Conservation (phyloP, 1,140 invertebrate genomes). For the Drosophila virilis region DNA sequence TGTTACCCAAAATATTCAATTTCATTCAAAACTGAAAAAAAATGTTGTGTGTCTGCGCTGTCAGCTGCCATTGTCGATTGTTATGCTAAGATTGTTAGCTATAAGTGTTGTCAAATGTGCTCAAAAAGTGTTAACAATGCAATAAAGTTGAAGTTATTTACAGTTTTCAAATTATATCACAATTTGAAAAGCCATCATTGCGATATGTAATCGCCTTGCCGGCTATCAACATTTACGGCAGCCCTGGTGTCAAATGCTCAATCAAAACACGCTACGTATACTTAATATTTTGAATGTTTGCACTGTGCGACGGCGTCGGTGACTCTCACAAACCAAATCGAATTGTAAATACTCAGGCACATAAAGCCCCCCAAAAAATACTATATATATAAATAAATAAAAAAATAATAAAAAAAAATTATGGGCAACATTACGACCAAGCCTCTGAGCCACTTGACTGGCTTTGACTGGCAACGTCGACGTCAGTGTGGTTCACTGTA, state of each 20-base stretch:
- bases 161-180: background rate
- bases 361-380: conserved; percentile 32
- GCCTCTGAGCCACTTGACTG: conserved; percentile 76
- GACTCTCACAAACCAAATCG: conserved; percentile 67
- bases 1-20: too few relatives aligned
- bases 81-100: background rate
- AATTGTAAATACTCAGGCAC: conserved; percentile 70
- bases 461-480: conserved; percentile 45
- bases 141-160: conserved; percentile 16
- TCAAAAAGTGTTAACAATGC: conserved; percentile 4
- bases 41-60: background rate
- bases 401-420: conserved; percentile 29
- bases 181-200: conserved; percentile 5
- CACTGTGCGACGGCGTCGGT: conserved; percentile 12
- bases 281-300: conserved; percentile 67
- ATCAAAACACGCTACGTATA: conserved; percentile 62
- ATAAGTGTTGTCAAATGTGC: conserved; percentile 11
- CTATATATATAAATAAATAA: conserved; percentile 23
- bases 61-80: background rate
- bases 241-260: conserved; percentile 53
- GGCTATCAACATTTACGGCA: conserved; percentile 63
- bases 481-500: conserved; percentile 24
- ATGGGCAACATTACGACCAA: conserved; percentile 44
- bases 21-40: too few relatives aligned
- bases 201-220: conserved; percentile 22